These are phyloP conservation scores for Luscinia luscinia DNA, from an alignment of 2,797 vertebrate genomes.

Conservation along the genomic window DNA sequence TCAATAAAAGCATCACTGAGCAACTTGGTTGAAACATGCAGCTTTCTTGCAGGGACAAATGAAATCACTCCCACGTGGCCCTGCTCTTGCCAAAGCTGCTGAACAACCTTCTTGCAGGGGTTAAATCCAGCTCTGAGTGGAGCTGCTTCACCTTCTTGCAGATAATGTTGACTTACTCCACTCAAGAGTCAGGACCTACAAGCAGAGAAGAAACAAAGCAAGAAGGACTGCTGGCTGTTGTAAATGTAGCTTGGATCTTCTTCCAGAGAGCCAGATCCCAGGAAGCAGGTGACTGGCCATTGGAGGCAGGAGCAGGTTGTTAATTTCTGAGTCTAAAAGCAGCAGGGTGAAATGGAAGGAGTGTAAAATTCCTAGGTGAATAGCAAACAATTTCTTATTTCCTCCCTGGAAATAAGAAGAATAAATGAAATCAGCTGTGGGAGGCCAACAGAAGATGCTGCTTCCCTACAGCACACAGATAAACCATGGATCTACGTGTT, in stretches of 20 bases:
- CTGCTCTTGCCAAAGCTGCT: background rate
- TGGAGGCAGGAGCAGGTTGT: background rate
- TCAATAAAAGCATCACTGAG: background rate
- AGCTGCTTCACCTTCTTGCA: background rate
- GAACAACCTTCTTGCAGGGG: background rate
- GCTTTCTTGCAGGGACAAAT: background rate
- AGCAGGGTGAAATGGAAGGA: background rate
- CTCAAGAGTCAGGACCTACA: background rate
- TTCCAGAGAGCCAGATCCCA: background rate
- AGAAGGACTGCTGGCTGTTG: background rate
- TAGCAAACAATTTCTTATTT: background rate
- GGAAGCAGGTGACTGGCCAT: background rate
- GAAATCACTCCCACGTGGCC: fast-evolving
- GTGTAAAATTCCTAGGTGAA: background rate
- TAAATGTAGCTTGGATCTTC: background rate
- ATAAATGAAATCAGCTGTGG: background rate
- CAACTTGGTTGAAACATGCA: background rate
- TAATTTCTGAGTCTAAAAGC: background rate
- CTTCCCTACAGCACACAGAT: background rate
- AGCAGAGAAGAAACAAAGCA: background rate
- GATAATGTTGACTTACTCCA: background rate
- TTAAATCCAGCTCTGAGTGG: background rate
- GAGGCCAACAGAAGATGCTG: background rate
- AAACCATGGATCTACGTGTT: background rate
- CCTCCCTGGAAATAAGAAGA: background rate